phyloP scores from a whole-genome alignment of 2,113 vertebrate genomes.

The Brachirus orientalis region DNA sequence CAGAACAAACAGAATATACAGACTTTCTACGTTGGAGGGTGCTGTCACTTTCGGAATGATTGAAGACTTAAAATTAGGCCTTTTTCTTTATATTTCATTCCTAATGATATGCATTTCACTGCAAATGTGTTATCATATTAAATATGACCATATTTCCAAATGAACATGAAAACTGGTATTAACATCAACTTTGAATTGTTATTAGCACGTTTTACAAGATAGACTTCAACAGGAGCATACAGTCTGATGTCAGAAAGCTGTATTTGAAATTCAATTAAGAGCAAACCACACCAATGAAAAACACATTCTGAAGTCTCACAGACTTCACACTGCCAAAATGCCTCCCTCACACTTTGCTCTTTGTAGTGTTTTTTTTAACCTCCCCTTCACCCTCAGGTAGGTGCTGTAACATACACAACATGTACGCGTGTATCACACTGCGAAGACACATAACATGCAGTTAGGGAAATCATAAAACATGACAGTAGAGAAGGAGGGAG shows the following conservation, averaged over 20 bases:
- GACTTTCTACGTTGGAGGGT: background rate
- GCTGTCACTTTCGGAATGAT: background rate
- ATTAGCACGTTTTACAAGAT: too few relatives aligned
- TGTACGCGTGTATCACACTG: conserved; percentile 35
- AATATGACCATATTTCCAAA: too few relatives aligned
- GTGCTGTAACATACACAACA: conserved; percentile 34
- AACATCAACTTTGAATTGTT: too few relatives aligned
- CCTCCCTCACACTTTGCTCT: conserved; percentile 35
- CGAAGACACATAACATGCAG: conserved; percentile 59
- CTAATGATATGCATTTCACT: background rate
- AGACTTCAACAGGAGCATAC: too few relatives aligned
- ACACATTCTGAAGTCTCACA: too few relatives aligned
- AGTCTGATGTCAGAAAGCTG: too few relatives aligned
- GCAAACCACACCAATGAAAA: too few relatives aligned
- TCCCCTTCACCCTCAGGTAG: conserved; percentile 38
- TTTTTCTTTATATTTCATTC: background rate
- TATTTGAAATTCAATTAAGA: too few relatives aligned
- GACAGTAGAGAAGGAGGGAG: conserved; percentile 8
- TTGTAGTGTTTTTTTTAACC: conserved; percentile 13
- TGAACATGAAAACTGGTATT: too few relatives aligned
- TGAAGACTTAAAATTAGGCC: background rate
- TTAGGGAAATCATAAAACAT: conserved; percentile 53
- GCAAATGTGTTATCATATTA: too few relatives aligned
- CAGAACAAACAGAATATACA: conserved; percentile 22
- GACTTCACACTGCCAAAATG: conserved; percentile 57